Percentiles rank a stretch among this genome's conserved stretches.
Conservation (phyloP, 2,113 vertebrate genomes). For the Catharus fuscescens region DNA sequence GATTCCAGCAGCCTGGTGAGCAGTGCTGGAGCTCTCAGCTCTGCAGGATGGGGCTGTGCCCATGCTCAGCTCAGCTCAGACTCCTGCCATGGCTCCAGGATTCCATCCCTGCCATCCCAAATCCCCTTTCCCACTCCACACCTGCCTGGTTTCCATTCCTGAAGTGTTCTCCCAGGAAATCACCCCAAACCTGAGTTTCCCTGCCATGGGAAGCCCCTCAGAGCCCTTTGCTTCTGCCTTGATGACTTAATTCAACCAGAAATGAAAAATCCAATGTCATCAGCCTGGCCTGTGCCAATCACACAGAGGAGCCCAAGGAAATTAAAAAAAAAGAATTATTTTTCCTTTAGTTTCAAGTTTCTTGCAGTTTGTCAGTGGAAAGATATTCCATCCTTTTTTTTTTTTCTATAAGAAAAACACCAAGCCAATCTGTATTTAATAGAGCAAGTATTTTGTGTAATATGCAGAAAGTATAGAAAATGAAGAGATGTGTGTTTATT, state of each 20-base stretch:
- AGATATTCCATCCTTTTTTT: background rate
- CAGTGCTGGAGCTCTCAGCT: background rate
- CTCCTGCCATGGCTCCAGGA: accelerated
- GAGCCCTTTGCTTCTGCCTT: background rate
- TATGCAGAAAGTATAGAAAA: background rate
- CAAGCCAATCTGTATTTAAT: slow-evolving; percentile 54
- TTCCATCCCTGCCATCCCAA: background rate
- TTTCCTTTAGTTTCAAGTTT: background rate
- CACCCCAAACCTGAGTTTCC: background rate
- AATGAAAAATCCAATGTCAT: background rate
- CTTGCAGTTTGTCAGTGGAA: slow-evolving; percentile 32
- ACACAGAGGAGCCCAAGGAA: background rate
- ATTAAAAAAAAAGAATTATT: background rate
- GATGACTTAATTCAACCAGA: background rate
- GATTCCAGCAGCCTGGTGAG: background rate
- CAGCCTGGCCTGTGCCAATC: background rate
- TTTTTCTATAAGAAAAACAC: background rate
- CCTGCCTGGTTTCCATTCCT: background rate
- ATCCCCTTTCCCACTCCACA: background rate
- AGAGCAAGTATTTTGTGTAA: slow-evolving; percentile 23
- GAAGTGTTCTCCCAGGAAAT: background rate
- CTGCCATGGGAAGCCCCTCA: background rate
- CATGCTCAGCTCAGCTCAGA: accelerated
- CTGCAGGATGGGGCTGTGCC: background rate
- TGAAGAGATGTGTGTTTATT: background rate